These are phyloP conservation scores for Ophonus ardosiacus DNA, from an alignment of 2,888 invertebrate genomes.

Conservation along the genomic window DNA sequence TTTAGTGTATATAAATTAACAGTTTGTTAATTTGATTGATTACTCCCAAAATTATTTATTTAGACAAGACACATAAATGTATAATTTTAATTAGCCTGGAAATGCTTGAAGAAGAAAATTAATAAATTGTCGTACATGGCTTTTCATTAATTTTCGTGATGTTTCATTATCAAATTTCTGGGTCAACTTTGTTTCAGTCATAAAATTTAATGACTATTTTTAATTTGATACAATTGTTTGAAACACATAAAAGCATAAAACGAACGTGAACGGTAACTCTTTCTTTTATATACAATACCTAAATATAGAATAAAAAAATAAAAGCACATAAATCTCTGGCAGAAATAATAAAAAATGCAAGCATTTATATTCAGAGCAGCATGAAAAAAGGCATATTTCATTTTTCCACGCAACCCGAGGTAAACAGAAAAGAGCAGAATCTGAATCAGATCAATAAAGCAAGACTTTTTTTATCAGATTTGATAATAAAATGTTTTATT, in stretches of 20 bases:
- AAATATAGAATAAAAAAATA: constrained; percentile 44
- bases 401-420: constrained; percentile 29
- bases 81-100: constrained; percentile 26
- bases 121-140: not conserved
- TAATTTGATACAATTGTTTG: constrained; percentile 6
- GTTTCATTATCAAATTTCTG: not conserved
- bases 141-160: not conserved
- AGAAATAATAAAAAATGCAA: constrained; percentile 43
- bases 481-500: not conserved
- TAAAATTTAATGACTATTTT: not conserved
- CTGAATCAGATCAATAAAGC: constrained; percentile 27
- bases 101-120: not conserved
- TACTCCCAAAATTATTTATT: constrained; percentile 27
- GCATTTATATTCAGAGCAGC: constrained; percentile 43
- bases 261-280: not conserved
- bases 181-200: not conserved
- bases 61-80: not conserved
- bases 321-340: constrained; percentile 30
- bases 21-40: constrained; percentile 41
- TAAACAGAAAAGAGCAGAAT: constrained; percentile 1
- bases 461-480: not conserved
- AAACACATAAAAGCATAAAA: not conserved
- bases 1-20: constrained; percentile 32
- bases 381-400: constrained; percentile 36
- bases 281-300: constrained; percentile 1